phyloP scores from a whole-genome alignment of 2,888 invertebrate species.

The Panopea generosa region DNA sequence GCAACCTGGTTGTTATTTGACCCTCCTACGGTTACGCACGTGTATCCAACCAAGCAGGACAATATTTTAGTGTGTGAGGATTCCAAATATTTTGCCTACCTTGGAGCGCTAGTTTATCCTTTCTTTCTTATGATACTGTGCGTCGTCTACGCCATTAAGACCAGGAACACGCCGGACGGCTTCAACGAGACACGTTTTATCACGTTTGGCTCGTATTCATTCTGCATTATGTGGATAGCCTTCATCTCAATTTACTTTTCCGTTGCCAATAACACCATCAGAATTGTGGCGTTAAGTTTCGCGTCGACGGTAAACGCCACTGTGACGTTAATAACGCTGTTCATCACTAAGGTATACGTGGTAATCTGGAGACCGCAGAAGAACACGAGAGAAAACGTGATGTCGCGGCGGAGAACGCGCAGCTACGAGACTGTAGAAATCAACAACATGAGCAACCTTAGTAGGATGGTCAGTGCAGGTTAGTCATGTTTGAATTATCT shows the following conservation, averaged over 20 bases:
- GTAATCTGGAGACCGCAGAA: constrained; percentile 87
- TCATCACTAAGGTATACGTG: constrained; percentile 87
- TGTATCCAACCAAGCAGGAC: constrained; percentile 78
- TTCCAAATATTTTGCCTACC: constrained; percentile 86
- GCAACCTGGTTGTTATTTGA: constrained; percentile 86
- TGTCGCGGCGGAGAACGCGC: constrained; percentile 79
- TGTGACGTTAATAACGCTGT: constrained; percentile 87
- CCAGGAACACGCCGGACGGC: constrained; percentile 88
- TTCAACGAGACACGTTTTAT: constrained; percentile 88
- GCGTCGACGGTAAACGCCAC: constrained; percentile 87
- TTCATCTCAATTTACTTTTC: constrained; percentile 87
- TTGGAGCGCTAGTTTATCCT: constrained; percentile 87
- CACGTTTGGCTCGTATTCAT: constrained; percentile 88
- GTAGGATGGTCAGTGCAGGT: constrained; percentile 61
- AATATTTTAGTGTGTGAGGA: constrained; percentile 84
- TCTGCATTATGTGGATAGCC: constrained; percentile 87
- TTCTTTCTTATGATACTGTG: constrained; percentile 87
- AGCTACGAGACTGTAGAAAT: constrained; percentile 52
- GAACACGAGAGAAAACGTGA: constrained; percentile 88
- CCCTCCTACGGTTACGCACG: constrained; percentile 85
- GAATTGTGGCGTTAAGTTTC: constrained; percentile 87
- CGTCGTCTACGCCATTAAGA: constrained; percentile 87
- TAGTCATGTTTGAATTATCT: constrained; percentile 14
- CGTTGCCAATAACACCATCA: constrained; percentile 86
- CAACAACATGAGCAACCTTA: constrained; percentile 45